These are phyloP conservation scores for Hofmannophila pseudospretella DNA, from an alignment of 2,888 invertebrate species.

Conservation along the genomic window DNA sequence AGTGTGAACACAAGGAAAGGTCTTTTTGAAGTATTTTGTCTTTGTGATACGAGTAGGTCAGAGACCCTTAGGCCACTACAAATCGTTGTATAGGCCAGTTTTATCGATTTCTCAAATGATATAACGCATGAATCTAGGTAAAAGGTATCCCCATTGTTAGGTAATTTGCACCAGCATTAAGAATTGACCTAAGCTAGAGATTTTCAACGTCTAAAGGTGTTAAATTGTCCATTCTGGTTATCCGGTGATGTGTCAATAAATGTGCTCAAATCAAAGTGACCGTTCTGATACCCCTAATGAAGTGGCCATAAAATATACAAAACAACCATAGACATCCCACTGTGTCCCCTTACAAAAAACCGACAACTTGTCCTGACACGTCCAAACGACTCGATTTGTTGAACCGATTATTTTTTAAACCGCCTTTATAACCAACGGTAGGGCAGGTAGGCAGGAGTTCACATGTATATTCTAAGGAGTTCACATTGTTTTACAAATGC, in stretches of 20 bases:
- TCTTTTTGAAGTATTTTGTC: too few relatives aligned
- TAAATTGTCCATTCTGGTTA: neutral
- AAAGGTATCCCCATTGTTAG: too few relatives aligned
- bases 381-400: slow-evolving; percentile 65
- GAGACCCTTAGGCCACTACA: too few relatives aligned
- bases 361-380: slow-evolving; percentile 68
- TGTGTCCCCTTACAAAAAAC: slow-evolving; percentile 53
- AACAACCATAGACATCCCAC: slow-evolving; percentile 62
- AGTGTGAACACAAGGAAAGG: too few relatives aligned
- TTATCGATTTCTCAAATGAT: too few relatives aligned
- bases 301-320: slow-evolving; percentile 68
- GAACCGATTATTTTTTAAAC: slow-evolving; percentile 57
- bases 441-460: slow-evolving; percentile 55
- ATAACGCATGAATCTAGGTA: too few relatives aligned
- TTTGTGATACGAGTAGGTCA: too few relatives aligned
- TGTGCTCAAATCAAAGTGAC: slow-evolving; percentile 35
- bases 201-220: too few relatives aligned
- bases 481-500: slow-evolving; percentile 60
- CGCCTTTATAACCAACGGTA: slow-evolving; percentile 26
- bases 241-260: slow-evolving; percentile 54
- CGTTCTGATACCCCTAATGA: slow-evolving; percentile 55
- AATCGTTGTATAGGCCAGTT: too few relatives aligned
- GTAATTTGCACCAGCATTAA: too few relatives aligned
- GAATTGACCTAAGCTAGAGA: too few relatives aligned
- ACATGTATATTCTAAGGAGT: too few relatives aligned